Base-by-base conservation (phyloP, 2,797 vertebrate species). In the Geotrypetes seraphini region DNA sequence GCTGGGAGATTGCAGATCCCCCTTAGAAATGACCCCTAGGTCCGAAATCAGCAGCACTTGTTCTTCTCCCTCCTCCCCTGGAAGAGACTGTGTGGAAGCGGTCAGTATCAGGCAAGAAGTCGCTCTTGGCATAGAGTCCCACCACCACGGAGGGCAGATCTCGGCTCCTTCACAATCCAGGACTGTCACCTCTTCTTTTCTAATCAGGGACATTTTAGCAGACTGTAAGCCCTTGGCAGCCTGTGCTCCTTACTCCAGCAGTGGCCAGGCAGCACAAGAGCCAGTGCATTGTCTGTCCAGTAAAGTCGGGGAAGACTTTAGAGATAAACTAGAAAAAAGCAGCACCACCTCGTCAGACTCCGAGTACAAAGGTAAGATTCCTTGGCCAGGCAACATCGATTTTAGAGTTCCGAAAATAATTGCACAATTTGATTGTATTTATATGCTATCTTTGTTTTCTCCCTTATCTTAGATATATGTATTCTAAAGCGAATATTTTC, bases 141-240 rank as follows among this genome's bases (percentile, higher is more conserved):
- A 90, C 55, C 92, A 89, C 33, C 69, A 66, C 2, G 90, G 85
- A 5, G 88, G 85, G 6, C 89, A 87, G 63, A 78, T 88, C 26
- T 92, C 90, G 2, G 92, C 81, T 19, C 89, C 89, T 7, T 84
- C 90, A 23, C 93, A 93, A 71, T 91, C 90, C 50, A 80, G 94
- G 68, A 96, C 90, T 22, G 94, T 93, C 75, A 96, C 92, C 60
- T 97, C 94, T 33, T 97, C 94, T 37, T 97, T 98, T 74, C 81
- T 97, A 51, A 98, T 98, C 71, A 83, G 94, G 75, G 95, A 98
- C 64, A 98, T 98, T 55, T 81, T 98, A 30, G 94, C 91, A 32
- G 95, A 98, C 75, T 96, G 93, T 71, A 96, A 95, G 36, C 95
- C 95, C 2, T 73, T 97, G 36, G 94, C 95, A 4, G 92, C 94